These are phyloP conservation scores for Brachirus orientalis DNA, from an alignment of 2,113 vertebrate species.

Conservation along the genomic window DNA sequence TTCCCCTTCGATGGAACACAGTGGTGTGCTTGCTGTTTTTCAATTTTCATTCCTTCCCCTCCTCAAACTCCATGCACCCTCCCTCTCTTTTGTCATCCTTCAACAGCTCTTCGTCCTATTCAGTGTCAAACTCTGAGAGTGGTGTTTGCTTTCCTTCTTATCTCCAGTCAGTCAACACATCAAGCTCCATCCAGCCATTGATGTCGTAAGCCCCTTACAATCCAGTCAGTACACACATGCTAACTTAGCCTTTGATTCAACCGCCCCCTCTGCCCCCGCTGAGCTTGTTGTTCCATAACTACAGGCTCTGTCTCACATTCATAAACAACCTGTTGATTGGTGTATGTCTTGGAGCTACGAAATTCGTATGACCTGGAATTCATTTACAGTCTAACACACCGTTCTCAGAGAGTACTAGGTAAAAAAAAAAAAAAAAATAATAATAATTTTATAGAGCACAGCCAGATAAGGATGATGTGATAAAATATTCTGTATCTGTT, in stretches of 20 bases:
- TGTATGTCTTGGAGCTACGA: too few species aligned
- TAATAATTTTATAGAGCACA: too few species aligned
- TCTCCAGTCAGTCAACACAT: conserved; percentile 63
- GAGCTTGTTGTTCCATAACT: conserved; percentile 31
- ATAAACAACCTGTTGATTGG: conserved; percentile 23
- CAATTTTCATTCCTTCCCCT: conserved; percentile 1
- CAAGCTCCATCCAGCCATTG: conserved; percentile 53
- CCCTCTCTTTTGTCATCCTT: background rate
- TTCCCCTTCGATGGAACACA: background rate
- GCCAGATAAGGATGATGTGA: too few species aligned
- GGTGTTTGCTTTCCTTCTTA: conserved; percentile 62
- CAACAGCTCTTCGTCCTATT: background rate
- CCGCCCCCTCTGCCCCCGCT: background rate
- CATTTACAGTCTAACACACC: too few species aligned
- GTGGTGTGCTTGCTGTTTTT: conserved; percentile 2
- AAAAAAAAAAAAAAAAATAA: too few species aligned
- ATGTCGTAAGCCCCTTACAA: conserved; percentile 69
- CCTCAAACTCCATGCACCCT: background rate
- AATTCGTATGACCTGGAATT: too few species aligned
- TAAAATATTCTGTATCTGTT: too few species aligned
- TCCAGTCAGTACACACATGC: conserved; percentile 65
- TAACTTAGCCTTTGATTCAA: conserved; percentile 63
- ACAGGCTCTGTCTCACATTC: conserved; percentile 16
- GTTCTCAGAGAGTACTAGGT: too few species aligned
- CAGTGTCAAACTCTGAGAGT: conserved; percentile 10